These are phyloP conservation scores for Heterotilapia buettikoferi DNA, from an alignment of 2,113 vertebrate species.

Conservation along the genomic window DNA sequence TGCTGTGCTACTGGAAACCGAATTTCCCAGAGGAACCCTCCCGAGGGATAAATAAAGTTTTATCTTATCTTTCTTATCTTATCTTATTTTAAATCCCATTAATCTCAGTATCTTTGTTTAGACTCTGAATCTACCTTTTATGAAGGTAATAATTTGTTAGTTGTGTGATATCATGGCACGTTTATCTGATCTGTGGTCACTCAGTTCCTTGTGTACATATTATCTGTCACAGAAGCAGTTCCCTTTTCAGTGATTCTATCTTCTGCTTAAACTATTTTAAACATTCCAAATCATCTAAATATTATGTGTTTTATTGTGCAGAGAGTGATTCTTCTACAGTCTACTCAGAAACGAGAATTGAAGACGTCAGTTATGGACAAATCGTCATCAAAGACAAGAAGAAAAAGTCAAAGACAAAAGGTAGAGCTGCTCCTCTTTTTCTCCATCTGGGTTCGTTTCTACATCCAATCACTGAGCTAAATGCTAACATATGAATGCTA, in stretches of 20 bases:
- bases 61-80: too few relatives aligned
- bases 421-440: background rate
- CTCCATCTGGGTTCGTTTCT: fast-evolving
- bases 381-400: background rate
- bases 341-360: fast-evolving
- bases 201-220: background rate
- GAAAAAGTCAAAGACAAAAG: background rate
- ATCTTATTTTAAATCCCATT: background rate
- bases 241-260: background rate
- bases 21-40: too few relatives aligned
- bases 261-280: background rate
- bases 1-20: too few relatives aligned
- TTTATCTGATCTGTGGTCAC: background rate
- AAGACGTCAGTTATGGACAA: background rate
- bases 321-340: fast-evolving
- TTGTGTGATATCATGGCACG: fast-evolving
- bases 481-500: background rate
- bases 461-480: background rate
- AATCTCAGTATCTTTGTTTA: background rate
- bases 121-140: too few relatives aligned
- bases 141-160: background rate
- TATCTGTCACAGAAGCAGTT: background rate
- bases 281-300: fast-evolving
- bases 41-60: too few relatives aligned
- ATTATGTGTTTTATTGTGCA: fast-evolving